Conservation (phyloP, 2,113 vertebrate species). For the Mesocricetus auratus region DNA sequence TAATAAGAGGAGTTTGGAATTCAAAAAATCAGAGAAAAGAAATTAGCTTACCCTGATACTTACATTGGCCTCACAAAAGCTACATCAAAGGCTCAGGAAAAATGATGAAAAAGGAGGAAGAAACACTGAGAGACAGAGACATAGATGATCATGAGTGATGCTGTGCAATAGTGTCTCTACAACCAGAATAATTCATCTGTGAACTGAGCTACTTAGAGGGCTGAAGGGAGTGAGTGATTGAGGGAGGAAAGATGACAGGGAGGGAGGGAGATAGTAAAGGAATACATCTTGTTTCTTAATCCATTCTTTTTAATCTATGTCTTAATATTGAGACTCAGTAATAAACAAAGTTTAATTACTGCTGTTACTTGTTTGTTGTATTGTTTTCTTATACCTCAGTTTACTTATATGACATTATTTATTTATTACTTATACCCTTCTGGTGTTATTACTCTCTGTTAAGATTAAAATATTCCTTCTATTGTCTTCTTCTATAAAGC, state of each 20-base stretch:
- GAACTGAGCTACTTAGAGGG: not conserved
- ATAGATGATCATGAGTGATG: not conserved
- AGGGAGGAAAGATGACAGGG: not conserved
- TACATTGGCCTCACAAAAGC: not conserved
- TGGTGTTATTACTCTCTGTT: not conserved
- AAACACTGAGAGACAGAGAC: not conserved
- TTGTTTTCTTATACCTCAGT: not conserved
- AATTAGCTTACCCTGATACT: no score
- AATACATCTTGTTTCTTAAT: not conserved
- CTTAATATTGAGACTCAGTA: not conserved
- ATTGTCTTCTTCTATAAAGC: not conserved
- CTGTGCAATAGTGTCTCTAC: not conserved
- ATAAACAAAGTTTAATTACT: not conserved
- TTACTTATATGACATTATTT: not conserved
- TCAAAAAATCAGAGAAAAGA: not conserved
- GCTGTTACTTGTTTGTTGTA: not conserved
- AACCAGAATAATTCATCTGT: not conserved
- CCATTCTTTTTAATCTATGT: not conserved
- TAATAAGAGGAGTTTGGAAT: not conserved
- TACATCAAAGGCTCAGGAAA: not conserved
- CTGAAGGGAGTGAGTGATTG: no score
- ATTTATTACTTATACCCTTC: not conserved
- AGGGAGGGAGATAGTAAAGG: not conserved
- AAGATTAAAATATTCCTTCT: not conserved
- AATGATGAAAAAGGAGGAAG: not conserved